Conservation (phyloP, 2,113 vertebrate species). For the cat (Felis catus) region F.catus_Fca126_mat1.0 CM031413.1:44851001-44851500, state of each 20-base stretch:
- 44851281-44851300: neutral
- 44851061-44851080: neutral
- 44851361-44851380: neutral
- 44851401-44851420: neutral
- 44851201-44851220: rapidly evolving
- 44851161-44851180: rapidly evolving
- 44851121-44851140: neutral
- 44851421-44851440: too few species aligned
- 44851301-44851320: neutral
- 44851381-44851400: neutral
- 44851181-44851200: rapidly evolving
- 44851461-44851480: neutral
- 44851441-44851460: neutral
- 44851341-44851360: neutral
- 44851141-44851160: neutral
- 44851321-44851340: neutral
- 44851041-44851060: neutral
- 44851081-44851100: neutral
- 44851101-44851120: constrained; percentile 16
- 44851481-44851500: neutral
- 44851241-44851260: neutral
- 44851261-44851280: neutral
- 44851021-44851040: constrained; percentile 7
- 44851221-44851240: rapidly evolving
- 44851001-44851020: neutral